A percentile compares a stretch with the other conserved stretches of the same genome.
Evolutionary conservation across 2,797 vertebrate genomes (phyloP).

Genomic region (Heteromormyrus szaboi): DNA sequence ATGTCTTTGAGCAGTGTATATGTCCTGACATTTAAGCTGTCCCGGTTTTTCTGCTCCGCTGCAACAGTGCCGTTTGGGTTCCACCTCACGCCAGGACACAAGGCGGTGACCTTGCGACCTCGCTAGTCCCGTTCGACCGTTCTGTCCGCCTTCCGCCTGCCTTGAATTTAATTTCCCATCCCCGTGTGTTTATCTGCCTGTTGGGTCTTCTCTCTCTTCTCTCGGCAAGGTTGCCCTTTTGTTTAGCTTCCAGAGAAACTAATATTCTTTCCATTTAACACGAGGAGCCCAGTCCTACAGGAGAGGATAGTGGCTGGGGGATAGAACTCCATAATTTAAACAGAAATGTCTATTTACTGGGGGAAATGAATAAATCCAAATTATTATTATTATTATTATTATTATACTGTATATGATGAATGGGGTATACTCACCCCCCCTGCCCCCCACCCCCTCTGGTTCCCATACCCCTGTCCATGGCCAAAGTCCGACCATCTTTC

Average conservation of each 20-base stretch:
- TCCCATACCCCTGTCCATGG: not conserved
- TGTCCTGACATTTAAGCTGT: conserved; percentile 10
- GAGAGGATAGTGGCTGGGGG: not conserved
- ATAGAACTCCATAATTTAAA: not conserved
- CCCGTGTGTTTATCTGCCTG: not conserved
- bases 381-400: not conserved
- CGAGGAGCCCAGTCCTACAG: not conserved
- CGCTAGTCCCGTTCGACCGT: no score
- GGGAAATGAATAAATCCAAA: not conserved
- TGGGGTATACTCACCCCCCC: not conserved
- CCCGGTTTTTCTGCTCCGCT: not conserved
- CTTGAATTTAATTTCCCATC: not conserved
- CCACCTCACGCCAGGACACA: not conserved
- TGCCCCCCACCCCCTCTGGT: not conserved
- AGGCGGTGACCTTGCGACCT: not conserved
- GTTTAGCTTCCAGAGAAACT: not conserved
- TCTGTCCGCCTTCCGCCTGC: not conserved
- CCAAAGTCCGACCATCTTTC: not conserved
- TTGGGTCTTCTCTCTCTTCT: not conserved
- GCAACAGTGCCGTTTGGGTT: not conserved
- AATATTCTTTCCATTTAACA: conserved; percentile 8
- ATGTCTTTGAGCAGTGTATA: not conserved
- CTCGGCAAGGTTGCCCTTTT: not conserved
- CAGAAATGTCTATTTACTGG: not conserved
- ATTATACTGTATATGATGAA: not conserved